Conservation (phyloP, 2,797 vertebrate species). For the Sebastes baramenuke region DNA sequence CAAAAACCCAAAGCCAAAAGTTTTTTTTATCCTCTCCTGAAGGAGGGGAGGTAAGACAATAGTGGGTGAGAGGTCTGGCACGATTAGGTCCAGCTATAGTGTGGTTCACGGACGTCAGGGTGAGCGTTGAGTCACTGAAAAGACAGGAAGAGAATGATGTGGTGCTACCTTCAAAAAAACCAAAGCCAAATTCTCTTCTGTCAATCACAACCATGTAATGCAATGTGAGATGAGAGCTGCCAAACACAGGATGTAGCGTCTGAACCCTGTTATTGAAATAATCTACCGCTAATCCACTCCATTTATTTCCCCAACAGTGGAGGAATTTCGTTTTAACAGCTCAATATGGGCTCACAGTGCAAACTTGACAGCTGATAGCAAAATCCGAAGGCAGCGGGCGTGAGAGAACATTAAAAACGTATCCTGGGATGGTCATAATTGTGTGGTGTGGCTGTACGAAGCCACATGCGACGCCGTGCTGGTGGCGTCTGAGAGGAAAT, state of each 20-base stretch:
- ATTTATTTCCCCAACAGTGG: constrained; percentile 5
- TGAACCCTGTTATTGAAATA: constrained; percentile 35
- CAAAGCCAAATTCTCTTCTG: constrained; percentile 6
- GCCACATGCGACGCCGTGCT: constrained; percentile 19
- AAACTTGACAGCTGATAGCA: constrained; percentile 26
- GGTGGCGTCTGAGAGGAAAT: constrained; percentile 20
- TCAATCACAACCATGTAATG: constrained; percentile 25
- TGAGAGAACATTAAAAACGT: constrained; percentile 20
- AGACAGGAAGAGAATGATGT: constrained; percentile 7
- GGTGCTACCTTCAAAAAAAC: constrained; percentile 6
- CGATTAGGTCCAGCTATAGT: constrained; percentile 1
- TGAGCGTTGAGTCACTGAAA: constrained; percentile 3
- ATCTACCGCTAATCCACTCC: constrained; percentile 32
- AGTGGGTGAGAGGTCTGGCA: background rate
- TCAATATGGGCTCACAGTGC: background rate
- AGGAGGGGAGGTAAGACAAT: constrained; percentile 6
- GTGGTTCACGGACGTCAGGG: constrained; percentile 16
- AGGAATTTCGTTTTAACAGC: constrained; percentile 28
- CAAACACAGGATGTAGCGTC: constrained; percentile 37
- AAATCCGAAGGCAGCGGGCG: constrained; percentile 3
- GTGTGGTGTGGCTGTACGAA: background rate
- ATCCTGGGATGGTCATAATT: constrained; percentile 2
- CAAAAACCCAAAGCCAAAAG: constrained; percentile 37
- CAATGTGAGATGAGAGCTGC: constrained; percentile 16
- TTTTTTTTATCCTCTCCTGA: constrained; percentile 12